phyloP scores from a whole-genome alignment of 2,113 vertebrate genomes.

The Lynx canadensis region DNA sequence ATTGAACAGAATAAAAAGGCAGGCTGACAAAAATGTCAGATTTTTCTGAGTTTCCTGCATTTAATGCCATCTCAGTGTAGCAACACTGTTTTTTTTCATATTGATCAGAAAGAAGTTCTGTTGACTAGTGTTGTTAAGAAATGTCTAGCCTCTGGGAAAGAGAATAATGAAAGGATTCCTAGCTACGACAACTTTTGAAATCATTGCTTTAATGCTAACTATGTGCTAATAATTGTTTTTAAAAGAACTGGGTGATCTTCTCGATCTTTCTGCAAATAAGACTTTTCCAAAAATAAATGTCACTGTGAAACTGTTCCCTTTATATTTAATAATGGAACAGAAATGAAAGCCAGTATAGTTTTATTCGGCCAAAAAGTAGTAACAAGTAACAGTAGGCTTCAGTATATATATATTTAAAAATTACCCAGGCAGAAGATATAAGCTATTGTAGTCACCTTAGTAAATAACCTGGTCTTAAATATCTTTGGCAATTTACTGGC shows the following conservation, averaged over 20 bases:
- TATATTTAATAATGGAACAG: not conserved
- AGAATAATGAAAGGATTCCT: not conserved
- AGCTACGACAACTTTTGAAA: not conserved
- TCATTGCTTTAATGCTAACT: not conserved
- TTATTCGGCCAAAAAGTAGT: not conserved
- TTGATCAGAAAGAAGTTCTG: not conserved
- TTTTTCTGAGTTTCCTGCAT: not conserved
- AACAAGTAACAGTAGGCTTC: not conserved
- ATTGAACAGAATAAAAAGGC: not conserved
- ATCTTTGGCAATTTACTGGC: not conserved
- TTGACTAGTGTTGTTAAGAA: not conserved
- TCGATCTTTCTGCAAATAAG: not conserved
- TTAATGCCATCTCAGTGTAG: not conserved
- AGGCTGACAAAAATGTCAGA: not conserved
- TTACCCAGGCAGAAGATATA: not conserved
- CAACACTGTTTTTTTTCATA: not conserved
- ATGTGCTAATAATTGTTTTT: not conserved
- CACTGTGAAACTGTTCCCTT: not conserved
- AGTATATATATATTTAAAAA: not conserved
- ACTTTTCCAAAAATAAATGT: not conserved
- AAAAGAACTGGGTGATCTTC: not conserved
- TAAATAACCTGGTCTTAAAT: not conserved
- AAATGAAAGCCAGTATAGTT: conserved; percentile 13
- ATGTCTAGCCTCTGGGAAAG: not conserved
- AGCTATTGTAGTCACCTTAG: not conserved